Conservation (phyloP, 2,888 invertebrate genomes). For the Holacanthella duospinosa region DNA sequence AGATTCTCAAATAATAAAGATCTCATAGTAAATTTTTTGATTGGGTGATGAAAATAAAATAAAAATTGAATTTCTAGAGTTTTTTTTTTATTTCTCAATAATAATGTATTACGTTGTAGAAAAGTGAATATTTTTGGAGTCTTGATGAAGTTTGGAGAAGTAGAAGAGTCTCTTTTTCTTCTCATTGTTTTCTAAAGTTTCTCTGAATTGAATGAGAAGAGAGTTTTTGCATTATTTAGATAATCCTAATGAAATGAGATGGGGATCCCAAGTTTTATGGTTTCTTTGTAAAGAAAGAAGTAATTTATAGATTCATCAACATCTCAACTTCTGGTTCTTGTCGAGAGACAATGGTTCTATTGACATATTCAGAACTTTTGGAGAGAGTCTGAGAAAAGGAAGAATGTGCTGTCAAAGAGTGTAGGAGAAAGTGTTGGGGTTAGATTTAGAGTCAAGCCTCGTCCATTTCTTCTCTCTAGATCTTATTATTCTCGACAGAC, state of each 20-base stretch:
- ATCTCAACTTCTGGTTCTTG: neutral
- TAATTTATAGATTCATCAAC: conserved; percentile 6
- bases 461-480: conserved; percentile 22
- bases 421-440: too few relatives aligned
- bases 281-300: neutral
- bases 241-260: conserved; percentile 1
- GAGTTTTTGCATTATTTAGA: conserved; percentile 2
- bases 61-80: too few relatives aligned
- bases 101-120: too few relatives aligned
- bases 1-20: too few relatives aligned
- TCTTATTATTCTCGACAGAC: conserved; percentile 28
- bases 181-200: neutral
- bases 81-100: too few relatives aligned
- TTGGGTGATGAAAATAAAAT: too few relatives aligned
- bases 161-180: neutral
- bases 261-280: neutral
- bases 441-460: conserved; percentile 29
- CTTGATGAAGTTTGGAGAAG: neutral
- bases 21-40: too few relatives aligned
- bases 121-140: too few relatives aligned
- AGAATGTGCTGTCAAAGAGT: too few relatives aligned
- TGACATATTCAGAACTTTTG: conserved; percentile 9
- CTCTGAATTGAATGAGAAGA: neutral
- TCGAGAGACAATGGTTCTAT: neutral
- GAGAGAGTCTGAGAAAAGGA: neutral